Conservation (phyloP, 2,888 invertebrate genomes). For the Drosophila bunnanda region DNA sequence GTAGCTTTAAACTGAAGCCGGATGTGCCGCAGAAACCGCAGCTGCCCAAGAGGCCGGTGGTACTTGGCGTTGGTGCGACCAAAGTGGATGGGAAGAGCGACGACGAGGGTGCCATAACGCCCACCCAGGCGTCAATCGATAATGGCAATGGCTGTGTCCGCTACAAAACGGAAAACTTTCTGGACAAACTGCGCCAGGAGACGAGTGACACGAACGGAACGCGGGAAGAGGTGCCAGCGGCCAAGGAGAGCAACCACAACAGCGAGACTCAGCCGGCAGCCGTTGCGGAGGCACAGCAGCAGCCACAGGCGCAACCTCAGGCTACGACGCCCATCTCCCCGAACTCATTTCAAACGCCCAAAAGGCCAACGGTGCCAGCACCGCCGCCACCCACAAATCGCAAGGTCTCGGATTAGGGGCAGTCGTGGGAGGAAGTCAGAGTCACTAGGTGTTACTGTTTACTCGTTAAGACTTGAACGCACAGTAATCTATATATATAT, state of each 20-base stretch:
- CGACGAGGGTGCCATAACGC: conserved; percentile 70
- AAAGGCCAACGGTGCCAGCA: conserved; percentile 82
- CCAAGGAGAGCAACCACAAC: conserved; percentile 58
- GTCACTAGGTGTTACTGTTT: conserved; percentile 56
- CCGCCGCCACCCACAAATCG: conserved; percentile 81
- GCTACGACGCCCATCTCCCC: conserved; percentile 81
- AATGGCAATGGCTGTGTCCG: conserved; percentile 70
- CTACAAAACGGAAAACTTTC: conserved; percentile 70
- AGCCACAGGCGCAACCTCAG: conserved; percentile 47
- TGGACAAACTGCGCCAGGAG: conserved; percentile 72
- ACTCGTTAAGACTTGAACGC: conserved; percentile 58
- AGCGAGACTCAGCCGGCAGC: conserved; percentile 47
- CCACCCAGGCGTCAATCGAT: conserved; percentile 69
- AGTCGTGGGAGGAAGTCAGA: conserved; percentile 17
- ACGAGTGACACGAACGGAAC: conserved; percentile 70
- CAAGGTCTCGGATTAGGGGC: conserved; percentile 71
- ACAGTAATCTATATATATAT: conserved; percentile 59
- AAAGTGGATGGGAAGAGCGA: conserved; percentile 72
- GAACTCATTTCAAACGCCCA: conserved; percentile 79
- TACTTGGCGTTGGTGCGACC: conserved; percentile 52
- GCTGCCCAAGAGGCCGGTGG: conserved; percentile 90
- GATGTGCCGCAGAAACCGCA: conserved; percentile 89
- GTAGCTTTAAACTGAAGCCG: conserved; percentile 77
- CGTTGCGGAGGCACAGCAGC: conserved; percentile 42
- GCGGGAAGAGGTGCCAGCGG: conserved; percentile 45